Evolutionary conservation across 2,113 vertebrate genomes (phyloP), one percentile per base, ranked within the genome.

Genomic region (Ammospiza nelsoni): DNA sequence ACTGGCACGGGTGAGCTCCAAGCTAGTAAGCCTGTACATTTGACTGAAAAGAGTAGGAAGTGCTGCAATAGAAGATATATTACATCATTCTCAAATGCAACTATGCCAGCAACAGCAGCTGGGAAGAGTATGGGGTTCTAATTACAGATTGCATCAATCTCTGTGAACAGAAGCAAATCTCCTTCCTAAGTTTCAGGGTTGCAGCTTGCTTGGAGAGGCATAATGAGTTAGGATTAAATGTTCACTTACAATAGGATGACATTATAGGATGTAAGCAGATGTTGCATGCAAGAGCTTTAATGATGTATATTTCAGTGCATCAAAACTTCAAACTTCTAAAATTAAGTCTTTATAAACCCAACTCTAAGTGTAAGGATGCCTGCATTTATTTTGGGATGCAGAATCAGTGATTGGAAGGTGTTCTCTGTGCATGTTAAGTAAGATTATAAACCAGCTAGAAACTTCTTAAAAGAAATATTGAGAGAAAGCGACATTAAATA

Each of bases 81-180:
- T 94, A 96, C 97, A 97, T 97, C 94, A 84, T 87, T 97, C 88
- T 92, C 94, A 96, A 96, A 86, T 90, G 48, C 88, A 90, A 88
- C 92, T 84, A 92, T 97, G 96, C 93, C 82, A 95, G 78, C 92
- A 97, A 91, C 88, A 97, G 95, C 96, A 97, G 95, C 96, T 96
- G 95, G 94, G 88, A 91, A 91, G 84, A 97, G 96, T 95, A 88
- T 92, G 87, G 94, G 82, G 93, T 93, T 97, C 96, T 96, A 97
- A 96, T 96, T 98, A 95, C 89, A 96, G 90, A 97, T 96, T 90
- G 94, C 96, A 95, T 96, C 92, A 96, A 95, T 96, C 96, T 96
- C 91, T 96, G 89, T 96, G 87, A 97, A 93, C 88, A 96, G 87
- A 72, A 97, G 84, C 91, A 96, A 96, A 93, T 92, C 83, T 96